phyloP scores from a whole-genome alignment of 2,888 invertebrate genomes.

The Dromius quadrimaculatus region DNA sequence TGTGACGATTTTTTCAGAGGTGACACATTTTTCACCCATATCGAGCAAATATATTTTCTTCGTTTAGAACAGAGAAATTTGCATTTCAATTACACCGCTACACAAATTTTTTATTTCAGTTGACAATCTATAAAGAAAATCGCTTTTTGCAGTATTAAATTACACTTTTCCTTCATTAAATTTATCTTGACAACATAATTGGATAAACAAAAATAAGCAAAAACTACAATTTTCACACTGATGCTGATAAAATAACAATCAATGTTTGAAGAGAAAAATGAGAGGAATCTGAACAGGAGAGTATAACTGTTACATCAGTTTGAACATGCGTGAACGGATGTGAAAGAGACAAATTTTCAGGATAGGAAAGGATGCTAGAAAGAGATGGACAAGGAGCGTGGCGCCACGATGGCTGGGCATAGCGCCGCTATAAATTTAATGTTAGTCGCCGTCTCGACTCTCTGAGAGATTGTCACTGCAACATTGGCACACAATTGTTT shows the following conservation, averaged over 20 bases:
- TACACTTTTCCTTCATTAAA: conserved; percentile 11
- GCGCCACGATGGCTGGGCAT: conserved; percentile 63
- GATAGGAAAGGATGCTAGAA: conserved; percentile 1
- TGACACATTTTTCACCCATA: too few relatives aligned
- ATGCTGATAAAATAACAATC: conserved; percentile 12
- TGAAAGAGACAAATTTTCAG: too few relatives aligned
- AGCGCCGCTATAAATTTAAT: conserved; percentile 63
- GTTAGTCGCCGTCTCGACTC: conserved; percentile 63
- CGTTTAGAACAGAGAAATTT: conserved; percentile 12
- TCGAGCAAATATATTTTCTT: conserved; percentile 1
- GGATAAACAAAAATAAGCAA: conserved; percentile 31
- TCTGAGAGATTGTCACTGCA: conserved; percentile 61
- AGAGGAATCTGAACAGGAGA: neutral
- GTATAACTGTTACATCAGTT: conserved; percentile 41
- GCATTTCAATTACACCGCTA: conserved; percentile 35
- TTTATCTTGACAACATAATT: conserved; percentile 35
- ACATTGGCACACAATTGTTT: conserved; percentile 15
- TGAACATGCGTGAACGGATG: conserved; percentile 4
- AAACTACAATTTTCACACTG: too few relatives aligned
- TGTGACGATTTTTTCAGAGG: too few relatives aligned
- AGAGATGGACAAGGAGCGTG: conserved; percentile 55
- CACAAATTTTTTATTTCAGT: conserved; percentile 33
- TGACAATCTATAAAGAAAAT: conserved; percentile 28
- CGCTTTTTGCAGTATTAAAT: conserved; percentile 17
- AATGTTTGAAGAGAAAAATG: conserved; percentile 17